Base-by-base conservation (phyloP, 2,113 vertebrate species). In the Ceuthmochares aereus region DNA sequence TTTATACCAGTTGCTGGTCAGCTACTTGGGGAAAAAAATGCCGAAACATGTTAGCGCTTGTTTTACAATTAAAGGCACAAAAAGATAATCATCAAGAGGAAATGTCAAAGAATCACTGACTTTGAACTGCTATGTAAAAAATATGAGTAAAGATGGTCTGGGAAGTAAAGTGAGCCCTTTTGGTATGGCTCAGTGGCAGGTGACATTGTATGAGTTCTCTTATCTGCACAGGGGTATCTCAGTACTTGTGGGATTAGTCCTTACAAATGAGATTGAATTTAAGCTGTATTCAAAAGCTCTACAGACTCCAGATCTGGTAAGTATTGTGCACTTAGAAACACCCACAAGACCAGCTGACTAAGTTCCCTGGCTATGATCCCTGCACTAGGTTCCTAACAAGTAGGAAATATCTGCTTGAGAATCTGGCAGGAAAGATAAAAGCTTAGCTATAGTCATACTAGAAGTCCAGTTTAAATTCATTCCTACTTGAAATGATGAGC, bases 1-100 rank as follows among this genome's bases (percentile, higher is more conserved):
- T 93, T 95, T 88, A 93, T 95, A 78, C 22, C 40, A 90, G 72
- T 87, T 27, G 52, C 78, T 93, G 91, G 30, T 52, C 42, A 96
- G 85, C 66, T 91, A 75, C 97, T 96, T 96, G 86, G 63, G 36
- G 16, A n/a, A 67, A 60, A 93, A 94, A 76, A 78, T 45, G 27
- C 51, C 69, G 83, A 89, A 96, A 84, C 93, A 34, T 83, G 97
- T 94, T 96, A 91, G 77, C 29, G 59, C 95, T 94, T 95, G 95
- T 91, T 97, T 96, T 76, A 82, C 82, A 74, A 66, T 91, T 89
- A 97, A 97, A 92, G 88, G 47, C 29, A 63, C 64, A 85, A 47
- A 76, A 89, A 91, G 92, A 96, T 74, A 97, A 84, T 64, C 43
- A 97, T 97, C 90, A 77, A 77, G 95, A 92, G 90, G 90, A 95